phyloP scores from a whole-genome alignment of 1,140 invertebrate species.

The Caenorhabditis brenneri region DNA sequence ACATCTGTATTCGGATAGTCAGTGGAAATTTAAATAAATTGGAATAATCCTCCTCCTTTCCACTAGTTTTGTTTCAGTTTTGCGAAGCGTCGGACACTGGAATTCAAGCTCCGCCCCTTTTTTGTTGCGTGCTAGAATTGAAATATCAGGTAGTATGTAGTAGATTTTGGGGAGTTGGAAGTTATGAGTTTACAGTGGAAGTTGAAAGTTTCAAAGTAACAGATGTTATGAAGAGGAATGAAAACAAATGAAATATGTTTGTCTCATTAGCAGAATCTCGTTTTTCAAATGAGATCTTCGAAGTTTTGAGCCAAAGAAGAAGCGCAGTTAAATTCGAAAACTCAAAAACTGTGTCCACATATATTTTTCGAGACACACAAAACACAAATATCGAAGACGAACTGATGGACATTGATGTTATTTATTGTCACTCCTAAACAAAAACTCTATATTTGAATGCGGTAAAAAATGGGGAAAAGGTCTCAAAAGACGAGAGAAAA shows the following conservation, averaged over 20 bases:
- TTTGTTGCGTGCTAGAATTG: not conserved
- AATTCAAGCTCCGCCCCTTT: not conserved
- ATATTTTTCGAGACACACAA: no score
- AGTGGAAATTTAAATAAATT: slow-evolving; percentile 28
- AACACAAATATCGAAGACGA: not conserved
- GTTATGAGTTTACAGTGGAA: no score
- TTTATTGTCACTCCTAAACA: not conserved
- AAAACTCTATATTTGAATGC: not conserved
- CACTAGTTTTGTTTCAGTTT: slow-evolving; percentile 33
- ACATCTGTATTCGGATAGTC: slow-evolving; percentile 5
- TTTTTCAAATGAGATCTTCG: no score
- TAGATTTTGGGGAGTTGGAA: no score
- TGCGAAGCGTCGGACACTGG: not conserved
- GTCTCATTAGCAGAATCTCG: no score
- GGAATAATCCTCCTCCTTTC: slow-evolving; percentile 4
- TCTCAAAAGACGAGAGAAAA: not conserved
- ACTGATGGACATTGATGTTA: not conserved
- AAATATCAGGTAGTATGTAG: no score
- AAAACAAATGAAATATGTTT: no score
- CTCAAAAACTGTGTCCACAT: no score
- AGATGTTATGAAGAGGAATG: no score
- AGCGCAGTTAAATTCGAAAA: no score
- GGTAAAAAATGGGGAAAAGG: not conserved
- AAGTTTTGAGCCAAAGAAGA: no score
- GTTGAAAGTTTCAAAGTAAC: no score